Conservation (phyloP, 2,113 vertebrate species). For the Uria lomvia region DNA sequence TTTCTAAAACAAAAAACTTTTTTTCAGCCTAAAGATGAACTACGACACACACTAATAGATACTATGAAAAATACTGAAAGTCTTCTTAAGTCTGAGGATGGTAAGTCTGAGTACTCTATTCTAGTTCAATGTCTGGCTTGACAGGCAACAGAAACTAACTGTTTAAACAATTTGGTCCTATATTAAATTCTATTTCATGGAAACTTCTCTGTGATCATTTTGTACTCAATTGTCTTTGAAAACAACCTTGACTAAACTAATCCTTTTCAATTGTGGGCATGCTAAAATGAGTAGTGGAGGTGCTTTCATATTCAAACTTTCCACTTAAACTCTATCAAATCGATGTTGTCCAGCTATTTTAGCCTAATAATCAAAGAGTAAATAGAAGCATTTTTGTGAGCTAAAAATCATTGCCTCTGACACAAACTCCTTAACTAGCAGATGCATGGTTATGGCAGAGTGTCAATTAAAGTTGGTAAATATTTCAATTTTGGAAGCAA, state of each 20-base stretch:
- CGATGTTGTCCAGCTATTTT: background rate
- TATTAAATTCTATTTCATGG: background rate
- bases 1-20: background rate
- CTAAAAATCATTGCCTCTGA: background rate
- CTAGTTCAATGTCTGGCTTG: background rate
- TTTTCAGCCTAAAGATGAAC: constrained; percentile 77
- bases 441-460: background rate
- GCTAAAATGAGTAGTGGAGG: background rate
- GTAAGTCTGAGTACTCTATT: constrained; percentile 67
- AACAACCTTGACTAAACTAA: background rate
- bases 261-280: background rate
- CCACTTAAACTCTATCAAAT: background rate
- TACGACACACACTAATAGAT: constrained; percentile 76
- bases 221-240: background rate
- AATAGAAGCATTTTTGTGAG: background rate
- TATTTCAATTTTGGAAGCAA: background rate
- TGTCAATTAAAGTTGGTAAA: background rate
- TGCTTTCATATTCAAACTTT: background rate
- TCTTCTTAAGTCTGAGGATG: constrained; percentile 49
- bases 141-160: background rate
- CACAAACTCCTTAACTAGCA: background rate
- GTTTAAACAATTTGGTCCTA: background rate
- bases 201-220: background rate
- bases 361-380: background rate
- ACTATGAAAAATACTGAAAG: constrained; percentile 49